Conservation (phyloP, 2,113 vertebrate species). For the Hypomesus transpacificus region DNA sequence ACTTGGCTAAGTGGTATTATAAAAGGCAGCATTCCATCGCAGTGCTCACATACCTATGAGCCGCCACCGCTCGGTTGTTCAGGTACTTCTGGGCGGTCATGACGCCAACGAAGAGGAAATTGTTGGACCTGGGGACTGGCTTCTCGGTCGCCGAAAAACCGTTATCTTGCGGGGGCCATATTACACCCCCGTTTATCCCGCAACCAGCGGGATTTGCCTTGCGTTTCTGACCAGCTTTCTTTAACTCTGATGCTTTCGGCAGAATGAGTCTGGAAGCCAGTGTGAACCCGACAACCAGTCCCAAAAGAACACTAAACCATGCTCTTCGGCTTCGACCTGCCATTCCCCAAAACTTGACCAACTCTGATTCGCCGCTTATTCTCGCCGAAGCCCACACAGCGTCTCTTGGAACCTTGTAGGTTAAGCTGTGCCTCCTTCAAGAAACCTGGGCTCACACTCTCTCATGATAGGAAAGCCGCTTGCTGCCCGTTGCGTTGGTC, state of each 20-base stretch:
- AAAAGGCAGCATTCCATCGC: not conserved
- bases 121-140: constrained; percentile 59
- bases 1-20: not conserved
- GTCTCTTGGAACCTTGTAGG: constrained; percentile 9
- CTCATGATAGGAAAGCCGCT: constrained; percentile 60
- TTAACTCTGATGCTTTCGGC: constrained; percentile 79
- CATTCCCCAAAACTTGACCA: constrained; percentile 72
- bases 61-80: constrained; percentile 86
- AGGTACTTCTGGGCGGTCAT: constrained; percentile 98
- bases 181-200: constrained; percentile 48
- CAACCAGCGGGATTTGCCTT: constrained; percentile 64
- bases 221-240: constrained; percentile 76
- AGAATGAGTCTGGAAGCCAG: constrained; percentile 87
- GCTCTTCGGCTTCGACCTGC: constrained; percentile 84
- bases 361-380: constrained; percentile 16
- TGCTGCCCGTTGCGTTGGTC: constrained; percentile 20
- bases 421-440: constrained; percentile 30
- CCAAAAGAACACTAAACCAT: constrained; percentile 87
- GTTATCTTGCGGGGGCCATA: constrained; percentile 62
- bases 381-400: constrained; percentile 15
- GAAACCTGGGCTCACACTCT: constrained; percentile 49
- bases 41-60: constrained; percentile 76
- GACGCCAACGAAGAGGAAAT: constrained; percentile 91
- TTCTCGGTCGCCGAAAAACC: constrained; percentile 54
- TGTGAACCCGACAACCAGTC: constrained; percentile 88